Evolutionary conservation across 2,888 invertebrate species (phyloP).

Genomic region (Alentia gelatinosa): DNA sequence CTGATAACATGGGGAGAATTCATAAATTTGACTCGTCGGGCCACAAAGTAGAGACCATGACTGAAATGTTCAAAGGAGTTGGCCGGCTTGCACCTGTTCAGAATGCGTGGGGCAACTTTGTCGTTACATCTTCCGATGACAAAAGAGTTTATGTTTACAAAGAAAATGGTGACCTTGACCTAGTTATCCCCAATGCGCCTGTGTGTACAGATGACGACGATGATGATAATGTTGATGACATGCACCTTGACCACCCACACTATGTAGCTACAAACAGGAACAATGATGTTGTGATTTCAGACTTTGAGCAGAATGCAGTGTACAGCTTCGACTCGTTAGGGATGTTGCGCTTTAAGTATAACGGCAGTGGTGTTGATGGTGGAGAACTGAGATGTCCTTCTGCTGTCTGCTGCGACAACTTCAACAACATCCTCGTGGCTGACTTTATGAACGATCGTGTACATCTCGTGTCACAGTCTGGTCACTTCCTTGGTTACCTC

Average conservation of each 20-base stretch:
- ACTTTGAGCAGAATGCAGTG: constrained; percentile 22
- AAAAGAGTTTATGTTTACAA: constrained; percentile 48
- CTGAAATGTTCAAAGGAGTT: constrained; percentile 55
- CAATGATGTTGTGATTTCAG: constrained; percentile 46
- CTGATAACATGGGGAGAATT: constrained; percentile 57
- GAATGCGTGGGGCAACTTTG: constrained; percentile 27
- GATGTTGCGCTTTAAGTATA: background rate
- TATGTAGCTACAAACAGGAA: constrained; percentile 48
- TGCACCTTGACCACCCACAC: constrained; percentile 27
- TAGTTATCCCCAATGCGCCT: constrained; percentile 9
- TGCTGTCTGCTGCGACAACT: constrained; percentile 61
- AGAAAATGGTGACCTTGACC: constrained; percentile 23
- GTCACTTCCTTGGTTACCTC: constrained; percentile 60
- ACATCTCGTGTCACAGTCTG: constrained; percentile 58
- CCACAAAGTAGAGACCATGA: background rate
- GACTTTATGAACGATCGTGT: constrained; percentile 62
- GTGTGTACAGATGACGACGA: background rate
- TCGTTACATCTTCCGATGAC: constrained; percentile 56
- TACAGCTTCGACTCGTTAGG: constrained; percentile 41
- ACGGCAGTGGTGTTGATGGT: background rate
- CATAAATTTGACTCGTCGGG: constrained; percentile 24
- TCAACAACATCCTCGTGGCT: constrained; percentile 62
- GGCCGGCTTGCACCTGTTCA: constrained; percentile 53
- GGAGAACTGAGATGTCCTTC: constrained; percentile 60
- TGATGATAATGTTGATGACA: background rate